Base-by-base conservation (phyloP, 2,113 vertebrate genomes). In the Boulengeromyrus knoepffleri region DNA sequence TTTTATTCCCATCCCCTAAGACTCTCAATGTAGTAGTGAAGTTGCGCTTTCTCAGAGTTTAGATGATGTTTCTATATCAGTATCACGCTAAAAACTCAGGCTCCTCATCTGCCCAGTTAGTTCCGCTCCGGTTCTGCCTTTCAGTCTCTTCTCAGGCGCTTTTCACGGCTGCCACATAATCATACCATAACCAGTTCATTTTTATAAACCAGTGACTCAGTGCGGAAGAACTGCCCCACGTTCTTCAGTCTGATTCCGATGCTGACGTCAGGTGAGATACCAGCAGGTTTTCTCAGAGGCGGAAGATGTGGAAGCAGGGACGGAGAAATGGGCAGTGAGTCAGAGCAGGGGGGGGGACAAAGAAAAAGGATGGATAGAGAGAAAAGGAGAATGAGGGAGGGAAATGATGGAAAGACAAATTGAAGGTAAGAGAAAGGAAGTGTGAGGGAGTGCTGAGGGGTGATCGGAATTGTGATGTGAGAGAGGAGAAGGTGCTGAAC, bases 291-390 rank as follows among this genome's bases (percentile, higher is more conserved):
- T 39, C 53, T 88, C 15, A 36, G 50, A 31, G 85, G 50, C n/a
- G 50, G 85, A 50, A 27, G 27, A 39, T 56, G 17, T 15, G 50
- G 50, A 87, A 87, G 85, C 50, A 27, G 50, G 13, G 27, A 17
- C 3, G 31, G 15, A 31, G 39, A 70, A 46, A 92, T 42, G 27
- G 36, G 53, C 4, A 49, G 89, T 91, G 89, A 92, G 88, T 89
- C 85, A 91, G 77, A 86, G 66, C 24, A 17, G 5, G 17, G 5
- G 42, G 50, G 3, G 42, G 62, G 70, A 66, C 47, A 84, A 9
- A 62, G 46, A n/a, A 49, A 84, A 31, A 39, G 83, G 24, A 4
- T 12, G 9, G 62, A 70, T 88, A 70, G n/a, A 52, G 42, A 47
- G 56, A 42, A 90, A 74, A 47, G 39, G 19, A 36, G 49, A 89